These are phyloP conservation scores for Protobothrops mucrosquamatus DNA, from an alignment of 2,113 vertebrate genomes.

Conservation along the genomic window DNA sequence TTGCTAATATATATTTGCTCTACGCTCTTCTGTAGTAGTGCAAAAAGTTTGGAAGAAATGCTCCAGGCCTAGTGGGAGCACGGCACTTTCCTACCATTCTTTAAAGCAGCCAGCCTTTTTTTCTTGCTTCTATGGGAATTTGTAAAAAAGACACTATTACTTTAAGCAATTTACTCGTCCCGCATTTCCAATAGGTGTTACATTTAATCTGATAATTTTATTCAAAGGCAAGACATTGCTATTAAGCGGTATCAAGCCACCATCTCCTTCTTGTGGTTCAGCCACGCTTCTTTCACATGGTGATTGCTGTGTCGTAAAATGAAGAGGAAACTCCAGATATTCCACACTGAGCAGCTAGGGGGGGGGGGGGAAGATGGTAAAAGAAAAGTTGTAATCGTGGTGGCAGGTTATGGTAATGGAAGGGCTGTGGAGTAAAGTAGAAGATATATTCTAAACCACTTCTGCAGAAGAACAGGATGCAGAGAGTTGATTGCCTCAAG, in stretches of 20 bases:
- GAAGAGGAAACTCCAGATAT: neutral
- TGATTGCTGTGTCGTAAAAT: neutral
- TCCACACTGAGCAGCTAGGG: neutral
- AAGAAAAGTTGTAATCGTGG: neutral
- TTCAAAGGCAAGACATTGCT: neutral
- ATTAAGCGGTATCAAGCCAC: neutral
- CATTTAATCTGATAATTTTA: neutral
- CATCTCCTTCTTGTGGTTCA: neutral
- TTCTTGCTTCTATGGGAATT: neutral
- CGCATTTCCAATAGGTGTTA: neutral
- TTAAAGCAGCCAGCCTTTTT: neutral
- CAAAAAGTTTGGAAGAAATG: neutral
- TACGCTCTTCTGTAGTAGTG: constrained; percentile 14
- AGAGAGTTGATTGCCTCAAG: neutral
- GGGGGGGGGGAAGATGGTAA: neutral
- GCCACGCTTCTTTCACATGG: neutral
- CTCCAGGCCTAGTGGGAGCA: neutral
- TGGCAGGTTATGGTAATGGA: neutral
- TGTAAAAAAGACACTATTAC: neutral
- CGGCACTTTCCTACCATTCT: neutral
- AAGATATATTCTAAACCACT: neutral
- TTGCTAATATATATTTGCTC: too few species aligned
- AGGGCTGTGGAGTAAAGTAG: neutral
- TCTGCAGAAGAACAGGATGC: neutral
- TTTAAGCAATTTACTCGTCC: neutral